Evolutionary conservation across 2,888 invertebrate species (phyloP).

Genomic region (Agrotis ipsilon): DNA sequence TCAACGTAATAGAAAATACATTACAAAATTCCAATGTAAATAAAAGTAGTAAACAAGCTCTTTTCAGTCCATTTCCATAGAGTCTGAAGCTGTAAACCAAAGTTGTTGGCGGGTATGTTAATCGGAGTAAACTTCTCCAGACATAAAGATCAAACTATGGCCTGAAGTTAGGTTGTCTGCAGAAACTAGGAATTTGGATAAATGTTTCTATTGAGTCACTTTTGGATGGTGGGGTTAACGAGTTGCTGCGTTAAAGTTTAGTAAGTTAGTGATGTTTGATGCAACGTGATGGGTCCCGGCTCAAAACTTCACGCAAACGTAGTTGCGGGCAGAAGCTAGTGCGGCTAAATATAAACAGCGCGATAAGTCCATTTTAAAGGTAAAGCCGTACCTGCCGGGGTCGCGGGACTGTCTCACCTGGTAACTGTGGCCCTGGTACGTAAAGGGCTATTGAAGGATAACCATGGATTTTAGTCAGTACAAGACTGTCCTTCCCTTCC

Average conservation of each 20-base stretch:
- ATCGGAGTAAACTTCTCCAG: conserved; percentile 17
- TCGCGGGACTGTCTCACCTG: too few species aligned
- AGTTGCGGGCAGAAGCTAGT: too few species aligned
- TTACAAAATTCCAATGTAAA: conserved; percentile 2
- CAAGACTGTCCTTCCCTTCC: too few species aligned
- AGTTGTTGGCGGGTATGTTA: conserved; percentile 28
- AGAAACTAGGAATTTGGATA: background rate
- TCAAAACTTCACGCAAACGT: too few species aligned
- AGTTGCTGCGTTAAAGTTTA: background rate
- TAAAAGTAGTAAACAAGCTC: conserved; percentile 14
- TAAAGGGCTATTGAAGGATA: too few species aligned
- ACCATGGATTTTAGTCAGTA: too few species aligned
- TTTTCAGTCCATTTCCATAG: conserved; percentile 29
- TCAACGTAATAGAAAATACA: too few species aligned
- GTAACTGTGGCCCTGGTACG: too few species aligned
- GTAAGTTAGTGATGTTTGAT: background rate
- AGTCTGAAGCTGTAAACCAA: background rate
- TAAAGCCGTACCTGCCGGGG: too few species aligned
- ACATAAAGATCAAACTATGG: conserved; percentile 29
- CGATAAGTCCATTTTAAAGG: too few species aligned
- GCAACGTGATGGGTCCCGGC: too few species aligned
- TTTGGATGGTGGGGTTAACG: background rate
- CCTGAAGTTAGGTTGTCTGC: background rate
- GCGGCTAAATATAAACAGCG: too few species aligned
- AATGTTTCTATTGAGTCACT: conserved; percentile 1